Percentiles rank a stretch among this genome's conserved stretches.
These are phyloP conservation scores for Molossus alvarezi DNA, from an alignment of 2,797 vertebrate species.

Conservation along the genomic window DNA sequence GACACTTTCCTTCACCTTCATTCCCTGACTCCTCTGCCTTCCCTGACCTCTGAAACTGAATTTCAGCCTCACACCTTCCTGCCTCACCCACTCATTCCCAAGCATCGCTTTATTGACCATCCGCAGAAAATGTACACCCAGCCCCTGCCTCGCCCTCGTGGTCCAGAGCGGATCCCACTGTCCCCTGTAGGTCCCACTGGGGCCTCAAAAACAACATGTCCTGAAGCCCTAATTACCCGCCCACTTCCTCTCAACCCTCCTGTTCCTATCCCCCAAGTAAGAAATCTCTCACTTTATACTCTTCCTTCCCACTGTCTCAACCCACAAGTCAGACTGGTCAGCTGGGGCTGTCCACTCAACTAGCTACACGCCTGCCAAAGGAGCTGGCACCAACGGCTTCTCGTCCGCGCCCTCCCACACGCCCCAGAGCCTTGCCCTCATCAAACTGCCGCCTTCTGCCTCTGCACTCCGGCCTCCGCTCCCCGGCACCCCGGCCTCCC, in stretches of 20 bases:
- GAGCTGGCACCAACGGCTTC: fast-evolving
- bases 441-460: neutral
- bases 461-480: neutral
- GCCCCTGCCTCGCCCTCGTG: neutral
- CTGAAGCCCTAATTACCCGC: too few relatives aligned
- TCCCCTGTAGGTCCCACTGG: neutral
- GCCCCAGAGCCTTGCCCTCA: neutral
- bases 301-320: neutral
- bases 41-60: neutral
- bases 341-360: neutral
- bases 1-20: neutral
- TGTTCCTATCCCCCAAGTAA: neutral
- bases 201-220: neutral
- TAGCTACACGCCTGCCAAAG: neutral
- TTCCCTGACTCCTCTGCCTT: too few relatives aligned
- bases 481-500: too few relatives aligned
- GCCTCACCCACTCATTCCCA: neutral
- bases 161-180: neutral
- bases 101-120: fast-evolving
- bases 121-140: neutral
- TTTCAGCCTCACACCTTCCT: neutral
- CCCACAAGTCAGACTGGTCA: neutral
- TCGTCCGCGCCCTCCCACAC: fast-evolving
- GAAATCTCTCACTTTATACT: neutral
- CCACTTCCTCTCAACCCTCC: neutral